These are phyloP conservation scores for Porites evermanni DNA, from an alignment of 92 coral and sea anemone genomes.

Conservation along the genomic window DNA sequence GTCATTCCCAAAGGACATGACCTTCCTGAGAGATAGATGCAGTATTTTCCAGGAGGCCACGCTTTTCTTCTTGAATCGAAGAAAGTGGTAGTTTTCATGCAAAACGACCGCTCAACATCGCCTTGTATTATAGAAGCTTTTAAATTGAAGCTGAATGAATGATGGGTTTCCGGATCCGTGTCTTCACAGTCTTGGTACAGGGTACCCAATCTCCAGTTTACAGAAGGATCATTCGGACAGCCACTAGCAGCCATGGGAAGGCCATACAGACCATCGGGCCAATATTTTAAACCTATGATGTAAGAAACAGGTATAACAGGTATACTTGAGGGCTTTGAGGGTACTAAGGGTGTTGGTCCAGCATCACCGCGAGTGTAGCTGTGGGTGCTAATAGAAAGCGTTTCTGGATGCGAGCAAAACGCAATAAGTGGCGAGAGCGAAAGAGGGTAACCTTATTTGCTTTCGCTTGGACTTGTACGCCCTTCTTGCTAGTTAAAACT, in stretches of 20 bases:
- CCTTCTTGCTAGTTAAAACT: too few relatives aligned
- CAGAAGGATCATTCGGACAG: constrained; percentile 51
- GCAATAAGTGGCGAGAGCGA: too few relatives aligned
- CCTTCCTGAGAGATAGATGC: constrained; percentile 20
- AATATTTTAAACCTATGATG: background rate
- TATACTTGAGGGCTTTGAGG: too few relatives aligned
- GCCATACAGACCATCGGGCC: constrained; percentile 75
- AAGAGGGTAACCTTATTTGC: too few relatives aligned
- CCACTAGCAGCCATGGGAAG: constrained; percentile 64
- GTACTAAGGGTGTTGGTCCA: too few relatives aligned
- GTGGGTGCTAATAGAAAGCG: too few relatives aligned
- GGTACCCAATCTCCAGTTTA: constrained; percentile 64
- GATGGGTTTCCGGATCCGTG: constrained; percentile 61
- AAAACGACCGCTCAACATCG: constrained; percentile 68
- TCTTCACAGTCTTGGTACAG: constrained; percentile 70
- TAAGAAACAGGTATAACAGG: too few relatives aligned
- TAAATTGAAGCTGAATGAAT: constrained; percentile 52
- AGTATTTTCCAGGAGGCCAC: constrained; percentile 51
- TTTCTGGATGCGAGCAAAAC: too few relatives aligned
- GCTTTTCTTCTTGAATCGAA: constrained; percentile 1
- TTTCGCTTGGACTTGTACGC: too few relatives aligned
- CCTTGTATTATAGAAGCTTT: constrained; percentile 50
- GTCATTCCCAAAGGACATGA: constrained; percentile 26
- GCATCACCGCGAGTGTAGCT: too few relatives aligned
- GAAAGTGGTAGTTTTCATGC: constrained; percentile 52